These are phyloP conservation scores for Camponotus floridanus DNA, from an alignment of 1,140 invertebrate species.

Conservation along the genomic window DNA sequence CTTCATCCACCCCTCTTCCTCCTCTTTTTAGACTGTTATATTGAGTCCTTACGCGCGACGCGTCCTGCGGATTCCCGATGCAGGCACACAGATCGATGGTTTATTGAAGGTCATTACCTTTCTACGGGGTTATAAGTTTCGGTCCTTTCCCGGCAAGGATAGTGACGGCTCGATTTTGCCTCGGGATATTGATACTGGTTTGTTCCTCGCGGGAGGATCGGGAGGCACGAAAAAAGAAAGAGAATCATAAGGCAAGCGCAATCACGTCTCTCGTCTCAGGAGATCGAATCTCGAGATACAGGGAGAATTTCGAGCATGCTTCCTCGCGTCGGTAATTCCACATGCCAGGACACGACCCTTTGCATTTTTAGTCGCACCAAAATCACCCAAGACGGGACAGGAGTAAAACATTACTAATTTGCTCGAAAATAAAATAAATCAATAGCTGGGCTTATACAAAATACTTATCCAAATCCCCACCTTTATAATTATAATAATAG, in stretches of 20 bases:
- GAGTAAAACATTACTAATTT: slow-evolving; percentile 50
- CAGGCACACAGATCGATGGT: slow-evolving; percentile 78
- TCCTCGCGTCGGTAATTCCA: slow-evolving; percentile 65
- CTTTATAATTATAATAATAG: background rate
- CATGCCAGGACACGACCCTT: slow-evolving; percentile 21
- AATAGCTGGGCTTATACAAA: background rate
- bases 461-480: background rate
- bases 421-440: slow-evolving; percentile 40
- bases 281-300: slow-evolving; percentile 73
- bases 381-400: slow-evolving; percentile 28
- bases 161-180: slow-evolving; percentile 32
- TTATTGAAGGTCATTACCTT: slow-evolving; percentile 80
- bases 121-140: slow-evolving; percentile 63
- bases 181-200: slow-evolving; percentile 71
- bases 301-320: slow-evolving; percentile 62
- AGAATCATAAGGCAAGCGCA: slow-evolving; percentile 72
- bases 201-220: slow-evolving; percentile 17
- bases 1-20: slow-evolving; percentile 1
- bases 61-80: slow-evolving; percentile 56
- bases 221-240: slow-evolving; percentile 46
- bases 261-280: slow-evolving; percentile 67
- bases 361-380: slow-evolving; percentile 58
- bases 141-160: slow-evolving; percentile 41
- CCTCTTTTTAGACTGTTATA: slow-evolving; percentile 56
- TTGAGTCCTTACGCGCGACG: slow-evolving; percentile 71